A percentile compares a stretch with the other conserved stretches of the same genome.
Conservation (phyloP, 2,888 invertebrate genomes). For the Dyspetes luteomarginatus region DNA sequence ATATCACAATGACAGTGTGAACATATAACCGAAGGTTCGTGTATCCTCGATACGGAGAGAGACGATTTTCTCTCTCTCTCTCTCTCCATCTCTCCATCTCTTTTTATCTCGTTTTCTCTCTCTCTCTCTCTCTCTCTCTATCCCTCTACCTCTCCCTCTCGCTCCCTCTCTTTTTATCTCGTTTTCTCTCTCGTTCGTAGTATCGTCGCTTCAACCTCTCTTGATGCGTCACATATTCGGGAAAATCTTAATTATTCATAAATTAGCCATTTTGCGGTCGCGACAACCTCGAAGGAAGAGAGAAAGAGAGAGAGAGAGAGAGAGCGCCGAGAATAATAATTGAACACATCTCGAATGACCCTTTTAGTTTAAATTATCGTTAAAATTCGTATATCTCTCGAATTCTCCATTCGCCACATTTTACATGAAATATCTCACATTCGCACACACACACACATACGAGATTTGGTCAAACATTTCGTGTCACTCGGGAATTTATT, state of each 20-base stretch:
- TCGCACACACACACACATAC: too few species aligned
- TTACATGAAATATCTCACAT: slow-evolving; percentile 5
- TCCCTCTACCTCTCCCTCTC: too few species aligned
- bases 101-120: neutral
- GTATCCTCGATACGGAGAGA: neutral
- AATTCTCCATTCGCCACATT: neutral
- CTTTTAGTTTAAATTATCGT: slow-evolving; percentile 45
- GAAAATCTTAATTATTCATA: slow-evolving; percentile 61
- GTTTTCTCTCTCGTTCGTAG: too few species aligned
- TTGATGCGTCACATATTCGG: slow-evolving; percentile 43
- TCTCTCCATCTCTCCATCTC: neutral
- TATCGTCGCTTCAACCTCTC: neutral
- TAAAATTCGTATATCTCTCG: slow-evolving; percentile 16
- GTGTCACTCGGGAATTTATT: too few species aligned
- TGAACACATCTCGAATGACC: slow-evolving; percentile 33
- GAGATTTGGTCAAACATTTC: too few species aligned
- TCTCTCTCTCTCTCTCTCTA: neutral
- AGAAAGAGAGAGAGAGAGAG: slow-evolving; percentile 35
- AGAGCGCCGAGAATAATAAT: slow-evolving; percentile 60
- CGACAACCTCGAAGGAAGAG: slow-evolving; percentile 14
- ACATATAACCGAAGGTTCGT: slow-evolving; percentile 9
- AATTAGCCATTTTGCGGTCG: slow-evolving; percentile 61
- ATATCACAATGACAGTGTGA: slow-evolving; percentile 31
- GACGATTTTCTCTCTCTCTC: neutral
- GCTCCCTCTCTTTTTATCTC: too few species aligned